Conservation (phyloP, 92 coral and sea anemone genomes). For the Heliopora coerulea region DNA sequence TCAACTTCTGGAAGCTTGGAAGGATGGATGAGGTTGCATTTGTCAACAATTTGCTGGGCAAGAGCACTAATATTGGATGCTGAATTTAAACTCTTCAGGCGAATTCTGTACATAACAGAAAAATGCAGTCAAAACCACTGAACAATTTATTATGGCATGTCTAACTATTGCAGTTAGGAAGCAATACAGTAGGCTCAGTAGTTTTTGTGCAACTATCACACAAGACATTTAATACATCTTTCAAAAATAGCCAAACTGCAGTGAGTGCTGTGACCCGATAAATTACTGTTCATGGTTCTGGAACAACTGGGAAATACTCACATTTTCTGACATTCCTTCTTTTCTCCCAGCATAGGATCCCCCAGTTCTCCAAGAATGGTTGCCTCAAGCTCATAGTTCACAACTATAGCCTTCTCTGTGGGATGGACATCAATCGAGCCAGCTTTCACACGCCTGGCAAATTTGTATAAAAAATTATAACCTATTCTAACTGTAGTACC, state of each 20-base stretch:
- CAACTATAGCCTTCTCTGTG: slow-evolving; percentile 96
- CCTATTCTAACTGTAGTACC: too few relatives aligned
- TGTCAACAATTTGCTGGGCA: slow-evolving; percentile 88
- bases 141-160: too few relatives aligned
- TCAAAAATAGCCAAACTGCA: too few relatives aligned
- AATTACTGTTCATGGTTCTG: too few relatives aligned
- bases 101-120: slow-evolving; percentile 61
- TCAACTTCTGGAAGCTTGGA: slow-evolving; percentile 95
- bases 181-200: too few relatives aligned
- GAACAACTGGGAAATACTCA: slow-evolving; percentile 55
- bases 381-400: slow-evolving; percentile 98
- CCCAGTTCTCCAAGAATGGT: slow-evolving; percentile 98
- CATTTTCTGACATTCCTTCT: slow-evolving; percentile 99
- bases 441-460: slow-evolving; percentile 85
- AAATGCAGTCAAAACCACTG: too few relatives aligned
- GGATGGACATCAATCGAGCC: slow-evolving; percentile 97
- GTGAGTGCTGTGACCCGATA: too few relatives aligned
- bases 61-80: slow-evolving; percentile 79
- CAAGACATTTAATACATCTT: too few relatives aligned
- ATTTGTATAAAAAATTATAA: neutral
- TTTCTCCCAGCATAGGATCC: slow-evolving; percentile 97
- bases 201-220: too few relatives aligned
- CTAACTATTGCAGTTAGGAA: too few relatives aligned
- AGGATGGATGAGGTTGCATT: slow-evolving; percentile 95
- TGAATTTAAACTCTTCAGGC: slow-evolving; percentile 81